Base-by-base conservation (phyloP, 2,113 vertebrate species). In the Ifrita kowaldi region DNA sequence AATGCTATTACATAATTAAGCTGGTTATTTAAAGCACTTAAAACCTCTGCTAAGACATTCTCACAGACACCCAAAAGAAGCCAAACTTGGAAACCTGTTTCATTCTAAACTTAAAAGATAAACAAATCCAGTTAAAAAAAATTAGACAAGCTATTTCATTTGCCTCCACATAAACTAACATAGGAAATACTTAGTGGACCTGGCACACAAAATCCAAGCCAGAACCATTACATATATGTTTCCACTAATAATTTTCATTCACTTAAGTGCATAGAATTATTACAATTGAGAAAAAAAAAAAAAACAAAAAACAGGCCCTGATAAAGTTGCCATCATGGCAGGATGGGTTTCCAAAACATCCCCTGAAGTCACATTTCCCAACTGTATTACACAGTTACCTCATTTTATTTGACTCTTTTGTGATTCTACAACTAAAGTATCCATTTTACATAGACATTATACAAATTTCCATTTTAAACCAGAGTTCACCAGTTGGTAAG, bases 11-110 rank as follows among this genome's bases (percentile, higher is more conserved):
- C 33, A 84, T 84, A 77, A 93, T 96, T 84, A 95, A 93, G 56
- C 47, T 67, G 55, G 60, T 56, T 93, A 95, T 96, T 97, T 97
- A 92, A 90, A 92, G 95, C 47, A 71, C 64, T 63, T 95, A 78
- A 93, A 94, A 73, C 76, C 79, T 62, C 57, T 35, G 18, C 73
- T 81, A 74, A 89, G 76, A 52, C 60, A 65, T 42, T 86, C 56
- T 49, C 11, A 56, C 49, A 84, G 30, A 70, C 7, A 91, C 27
- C 44, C 67, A 32, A 44, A 83, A 85, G 23, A 74, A 86, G 18
- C 8, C 42, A 52, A 88, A 85, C 52, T 56, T 8, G 26, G 39
- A 80, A 67, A 46, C 19, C 4, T 5, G 5, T 16, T 90, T 70
- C 30, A 55, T n/a, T 55, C 18, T 18, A n/a, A 55, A 24, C 1